phyloP scores from a whole-genome alignment of 2,113 vertebrate species.

The Zosterops japonicus region DNA sequence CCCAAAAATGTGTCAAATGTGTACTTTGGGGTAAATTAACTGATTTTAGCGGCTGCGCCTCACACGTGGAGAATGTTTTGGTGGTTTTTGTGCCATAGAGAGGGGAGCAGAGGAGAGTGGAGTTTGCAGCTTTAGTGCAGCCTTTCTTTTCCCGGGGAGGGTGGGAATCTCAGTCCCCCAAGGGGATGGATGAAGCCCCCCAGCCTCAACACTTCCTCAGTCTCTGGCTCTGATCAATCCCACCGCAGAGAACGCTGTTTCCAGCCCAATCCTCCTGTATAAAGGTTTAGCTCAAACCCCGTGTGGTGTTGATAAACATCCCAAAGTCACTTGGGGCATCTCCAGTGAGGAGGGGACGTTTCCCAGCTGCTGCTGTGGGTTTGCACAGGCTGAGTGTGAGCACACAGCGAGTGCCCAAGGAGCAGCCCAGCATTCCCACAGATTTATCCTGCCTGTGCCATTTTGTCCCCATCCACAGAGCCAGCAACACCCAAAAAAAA shows the following conservation, averaged over 20 bases:
- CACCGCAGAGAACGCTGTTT: accelerated
- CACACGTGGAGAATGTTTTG: accelerated
- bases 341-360: neutral
- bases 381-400: neutral
- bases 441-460: neutral
- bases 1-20: neutral
- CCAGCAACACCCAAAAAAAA: neutral
- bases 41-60: neutral
- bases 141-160: neutral
- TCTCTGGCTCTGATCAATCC: neutral
- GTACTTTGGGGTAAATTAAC: neutral
- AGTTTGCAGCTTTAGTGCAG: neutral
- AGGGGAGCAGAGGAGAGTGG: neutral
- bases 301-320: neutral
- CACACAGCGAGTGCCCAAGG: neutral
- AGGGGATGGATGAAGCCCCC: neutral
- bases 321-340: neutral
- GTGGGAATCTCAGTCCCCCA: accelerated
- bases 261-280: neutral
- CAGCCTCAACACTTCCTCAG: neutral
- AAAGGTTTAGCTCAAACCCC: neutral
- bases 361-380: neutral
- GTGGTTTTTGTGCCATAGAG: neutral
- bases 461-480: neutral
- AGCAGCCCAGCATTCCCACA: neutral